These are phyloP conservation scores for Ciconia stormi DNA, from an alignment of 2,113 vertebrate genomes.

Conservation along the genomic window DNA sequence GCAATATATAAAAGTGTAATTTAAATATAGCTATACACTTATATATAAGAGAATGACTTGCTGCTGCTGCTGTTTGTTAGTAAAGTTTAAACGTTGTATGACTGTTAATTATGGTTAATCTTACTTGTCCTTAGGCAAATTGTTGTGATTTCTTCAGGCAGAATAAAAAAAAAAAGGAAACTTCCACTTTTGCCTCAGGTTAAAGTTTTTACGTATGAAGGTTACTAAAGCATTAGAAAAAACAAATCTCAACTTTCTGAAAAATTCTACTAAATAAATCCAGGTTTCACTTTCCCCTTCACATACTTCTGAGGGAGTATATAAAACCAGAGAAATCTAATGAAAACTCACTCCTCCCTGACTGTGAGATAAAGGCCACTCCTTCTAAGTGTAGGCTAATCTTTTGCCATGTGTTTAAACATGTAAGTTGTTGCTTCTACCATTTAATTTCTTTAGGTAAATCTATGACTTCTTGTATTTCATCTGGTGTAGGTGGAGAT, in stretches of 20 bases:
- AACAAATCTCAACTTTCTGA: not conserved
- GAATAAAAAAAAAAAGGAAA: not conserved
- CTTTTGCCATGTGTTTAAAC: not conserved
- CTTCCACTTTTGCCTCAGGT: not conserved
- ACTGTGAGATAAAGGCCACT: not conserved
- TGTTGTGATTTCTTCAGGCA: not conserved
- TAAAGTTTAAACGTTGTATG: not conserved
- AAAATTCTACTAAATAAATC: not conserved
- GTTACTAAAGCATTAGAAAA: constrained; percentile 27
- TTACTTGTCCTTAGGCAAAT: not conserved
- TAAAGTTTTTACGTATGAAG: not conserved
- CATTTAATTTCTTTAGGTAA: constrained; percentile 23
- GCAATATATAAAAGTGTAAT: not conserved
- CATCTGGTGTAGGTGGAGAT: constrained; percentile 27
- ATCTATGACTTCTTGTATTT: constrained; percentile 42
- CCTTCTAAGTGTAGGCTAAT: not conserved
- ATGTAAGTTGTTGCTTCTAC: not conserved
- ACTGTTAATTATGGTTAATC: not conserved
- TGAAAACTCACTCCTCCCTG: not conserved
- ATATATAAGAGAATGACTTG: not conserved
- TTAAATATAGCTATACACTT: not conserved
- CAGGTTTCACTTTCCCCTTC: not conserved
- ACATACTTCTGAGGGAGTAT: not conserved
- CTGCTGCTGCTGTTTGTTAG: not conserved
- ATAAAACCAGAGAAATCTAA: not conserved